These are phyloP conservation scores for Oscarella lobularis DNA, from an alignment of 37 sponge, comb jelly and placozoan species.

Conservation along the genomic window DNA sequence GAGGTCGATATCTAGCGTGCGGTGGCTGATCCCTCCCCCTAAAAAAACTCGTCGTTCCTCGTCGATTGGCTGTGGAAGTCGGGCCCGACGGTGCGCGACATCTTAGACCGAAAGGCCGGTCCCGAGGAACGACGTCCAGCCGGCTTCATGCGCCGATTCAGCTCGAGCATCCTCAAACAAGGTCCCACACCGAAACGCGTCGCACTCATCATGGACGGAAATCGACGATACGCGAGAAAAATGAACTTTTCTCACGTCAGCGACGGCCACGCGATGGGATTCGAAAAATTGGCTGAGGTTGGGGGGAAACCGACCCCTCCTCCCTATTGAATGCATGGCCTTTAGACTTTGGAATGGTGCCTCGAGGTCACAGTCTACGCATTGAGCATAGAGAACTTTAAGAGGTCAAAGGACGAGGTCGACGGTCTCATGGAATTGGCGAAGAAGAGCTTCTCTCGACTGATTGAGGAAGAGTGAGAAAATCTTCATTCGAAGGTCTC, in stretches of 20 bases:
- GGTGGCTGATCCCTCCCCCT: too few species aligned
- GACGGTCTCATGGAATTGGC: slow-evolving; percentile 85
- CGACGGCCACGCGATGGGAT: slow-evolving; percentile 78
- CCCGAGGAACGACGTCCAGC: not conserved
- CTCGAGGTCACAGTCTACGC: slow-evolving; percentile 96
- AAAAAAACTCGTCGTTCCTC: too few species aligned
- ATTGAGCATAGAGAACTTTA: slow-evolving; percentile 98
- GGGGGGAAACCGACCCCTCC: too few species aligned
- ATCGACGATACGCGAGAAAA: slow-evolving; percentile 80
- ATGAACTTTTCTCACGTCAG: slow-evolving; percentile 31
- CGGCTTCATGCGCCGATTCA: slow-evolving; percentile 20
- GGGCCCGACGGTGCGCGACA: too few species aligned
- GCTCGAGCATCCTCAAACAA: slow-evolving; percentile 5
- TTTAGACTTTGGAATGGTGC: too few species aligned
- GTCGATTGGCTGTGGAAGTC: too few species aligned
- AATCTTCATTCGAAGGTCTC: too few species aligned
- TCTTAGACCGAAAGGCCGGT: too few species aligned
- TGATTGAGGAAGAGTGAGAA: slow-evolving; percentile 22
- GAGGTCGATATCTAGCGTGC: too few species aligned
- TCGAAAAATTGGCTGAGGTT: slow-evolving; percentile 83
- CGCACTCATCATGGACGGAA: slow-evolving; percentile 98
- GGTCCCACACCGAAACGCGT: slow-evolving; percentile 68
- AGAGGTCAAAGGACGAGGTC: slow-evolving; percentile 83
- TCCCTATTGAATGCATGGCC: not conserved
- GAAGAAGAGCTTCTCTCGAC: slow-evolving; percentile 57